Conservation (phyloP, 2,888 invertebrate species). For the Pristionchus entomophagus region DNA sequence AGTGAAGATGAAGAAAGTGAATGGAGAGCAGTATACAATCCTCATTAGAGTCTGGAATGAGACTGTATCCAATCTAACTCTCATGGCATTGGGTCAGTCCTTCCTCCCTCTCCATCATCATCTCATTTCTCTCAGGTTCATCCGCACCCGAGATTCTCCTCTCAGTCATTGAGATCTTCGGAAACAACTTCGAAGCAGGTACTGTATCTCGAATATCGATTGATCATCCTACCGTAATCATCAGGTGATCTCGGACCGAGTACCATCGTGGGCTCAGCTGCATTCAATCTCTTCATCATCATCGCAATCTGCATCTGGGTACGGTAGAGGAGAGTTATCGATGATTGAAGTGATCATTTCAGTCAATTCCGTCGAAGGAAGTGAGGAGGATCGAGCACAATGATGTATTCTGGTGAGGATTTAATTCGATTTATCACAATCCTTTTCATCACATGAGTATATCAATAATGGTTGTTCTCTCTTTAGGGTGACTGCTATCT, state of each 20-base stretch:
- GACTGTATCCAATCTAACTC: slow-evolving; percentile 96
- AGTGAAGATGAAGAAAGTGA: slow-evolving; percentile 86
- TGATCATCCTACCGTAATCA: neutral
- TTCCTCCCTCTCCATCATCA: neutral
- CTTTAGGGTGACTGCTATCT: slow-evolving; percentile 97
- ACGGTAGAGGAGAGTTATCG: slow-evolving; percentile 45
- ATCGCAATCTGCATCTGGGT: slow-evolving; percentile 89
- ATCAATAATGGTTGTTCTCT: slow-evolving; percentile 50
- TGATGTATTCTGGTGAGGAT: slow-evolving; percentile 86
- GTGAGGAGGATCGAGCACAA: slow-evolving; percentile 82
- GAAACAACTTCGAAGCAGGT: slow-evolving; percentile 92
- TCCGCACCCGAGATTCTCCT: slow-evolving; percentile 97
- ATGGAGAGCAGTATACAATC: slow-evolving; percentile 68
- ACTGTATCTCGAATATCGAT: neutral
- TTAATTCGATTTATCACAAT: neutral
- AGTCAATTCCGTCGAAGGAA: slow-evolving; percentile 70
- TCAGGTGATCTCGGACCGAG: slow-evolving; percentile 65
- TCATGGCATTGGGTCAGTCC: slow-evolving; percentile 89
- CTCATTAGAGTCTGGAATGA: slow-evolving; percentile 96
- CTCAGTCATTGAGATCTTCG: slow-evolving; percentile 97
- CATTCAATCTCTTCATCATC: slow-evolving; percentile 97
- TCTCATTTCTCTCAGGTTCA: slow-evolving; percentile 81
- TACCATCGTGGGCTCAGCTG: slow-evolving; percentile 98
- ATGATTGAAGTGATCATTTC: slow-evolving; percentile 80
- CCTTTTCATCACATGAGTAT: slow-evolving; percentile 54